phyloP scores from a whole-genome alignment of 2,797 vertebrate genomes.

The Melanotaenia pygmaea region DNA sequence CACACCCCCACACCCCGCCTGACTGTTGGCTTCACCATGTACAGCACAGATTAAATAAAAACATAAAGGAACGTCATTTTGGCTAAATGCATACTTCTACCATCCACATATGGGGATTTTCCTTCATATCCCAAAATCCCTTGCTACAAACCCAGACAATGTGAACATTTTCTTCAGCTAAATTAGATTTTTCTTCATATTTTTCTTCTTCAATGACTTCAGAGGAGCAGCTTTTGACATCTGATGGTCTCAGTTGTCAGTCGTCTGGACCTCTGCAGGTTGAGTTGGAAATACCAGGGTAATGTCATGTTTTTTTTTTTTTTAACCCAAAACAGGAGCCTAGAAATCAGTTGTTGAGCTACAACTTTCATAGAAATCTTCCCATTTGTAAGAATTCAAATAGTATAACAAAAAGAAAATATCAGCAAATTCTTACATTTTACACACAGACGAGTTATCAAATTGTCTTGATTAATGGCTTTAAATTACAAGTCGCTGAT shows the following conservation, averaged over 20 bases:
- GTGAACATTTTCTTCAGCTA: slow-evolving; percentile 10
- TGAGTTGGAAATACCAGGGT: neutral
- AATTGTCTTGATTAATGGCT: neutral
- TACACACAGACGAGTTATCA: neutral
- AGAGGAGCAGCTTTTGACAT: neutral
- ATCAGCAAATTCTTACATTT: neutral
- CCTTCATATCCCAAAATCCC: slow-evolving; percentile 37
- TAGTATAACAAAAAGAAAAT: neutral
- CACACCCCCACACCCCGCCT: slow-evolving; percentile 5
- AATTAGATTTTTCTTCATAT: neutral
- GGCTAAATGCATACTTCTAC: neutral
- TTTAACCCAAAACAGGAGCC: no score
- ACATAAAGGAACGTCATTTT: neutral
- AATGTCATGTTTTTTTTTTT: neutral
- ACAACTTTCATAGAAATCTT: neutral
- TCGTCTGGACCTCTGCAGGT: neutral
- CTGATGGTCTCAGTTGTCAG: neutral
- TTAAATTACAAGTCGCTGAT: neutral
- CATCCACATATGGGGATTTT: neutral
- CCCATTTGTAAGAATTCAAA: no score
- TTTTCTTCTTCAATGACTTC: neutral
- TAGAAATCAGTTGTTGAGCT: neutral
- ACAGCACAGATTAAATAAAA: neutral
- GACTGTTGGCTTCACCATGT: neutral
- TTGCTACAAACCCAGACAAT: neutral